phyloP scores from a whole-genome alignment of 2,888 invertebrate species.

The Zootermopsis nevadensis region DNA sequence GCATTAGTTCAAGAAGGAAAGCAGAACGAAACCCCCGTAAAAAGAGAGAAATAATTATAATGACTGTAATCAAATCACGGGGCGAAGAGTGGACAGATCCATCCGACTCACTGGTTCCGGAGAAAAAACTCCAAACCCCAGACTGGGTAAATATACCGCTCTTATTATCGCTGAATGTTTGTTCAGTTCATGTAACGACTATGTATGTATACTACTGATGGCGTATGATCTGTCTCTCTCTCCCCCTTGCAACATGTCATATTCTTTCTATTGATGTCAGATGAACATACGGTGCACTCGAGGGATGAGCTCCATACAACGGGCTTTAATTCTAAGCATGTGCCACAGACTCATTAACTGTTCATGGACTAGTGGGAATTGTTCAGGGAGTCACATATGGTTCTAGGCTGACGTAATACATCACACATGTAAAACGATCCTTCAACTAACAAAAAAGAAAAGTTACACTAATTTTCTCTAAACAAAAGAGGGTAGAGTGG shows the following conservation, averaged over 20 bases:
- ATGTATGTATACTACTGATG: no score
- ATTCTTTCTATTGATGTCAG: not conserved
- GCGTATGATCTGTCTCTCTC: no score
- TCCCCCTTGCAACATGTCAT: not conserved
- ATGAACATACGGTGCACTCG: not conserved
- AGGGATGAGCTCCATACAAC: not conserved
- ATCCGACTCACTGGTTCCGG: no score
- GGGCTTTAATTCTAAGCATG: not conserved
- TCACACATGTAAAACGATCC: slow-evolving; percentile 19
- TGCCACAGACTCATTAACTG: slow-evolving; percentile 7
- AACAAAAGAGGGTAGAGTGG: not conserved
- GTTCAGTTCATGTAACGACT: no score
- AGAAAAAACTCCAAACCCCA: no score
- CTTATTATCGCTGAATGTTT: no score
- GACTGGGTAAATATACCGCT: no score
- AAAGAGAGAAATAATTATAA: no score
- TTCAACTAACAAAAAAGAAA: slow-evolving; percentile 2
- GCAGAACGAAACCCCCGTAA: no score
- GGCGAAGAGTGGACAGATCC: no score
- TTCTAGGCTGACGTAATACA: not conserved
- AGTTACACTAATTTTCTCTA: not conserved
- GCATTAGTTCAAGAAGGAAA: no score
- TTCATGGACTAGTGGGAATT: slow-evolving; percentile 13
- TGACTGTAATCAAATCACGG: no score
- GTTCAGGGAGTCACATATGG: slow-evolving; percentile 14